Percentiles rank a stretch among this genome's conserved stretches.
Conservation (phyloP, 2,113 vertebrate genomes). For the Tapirus terrestris region DNA sequence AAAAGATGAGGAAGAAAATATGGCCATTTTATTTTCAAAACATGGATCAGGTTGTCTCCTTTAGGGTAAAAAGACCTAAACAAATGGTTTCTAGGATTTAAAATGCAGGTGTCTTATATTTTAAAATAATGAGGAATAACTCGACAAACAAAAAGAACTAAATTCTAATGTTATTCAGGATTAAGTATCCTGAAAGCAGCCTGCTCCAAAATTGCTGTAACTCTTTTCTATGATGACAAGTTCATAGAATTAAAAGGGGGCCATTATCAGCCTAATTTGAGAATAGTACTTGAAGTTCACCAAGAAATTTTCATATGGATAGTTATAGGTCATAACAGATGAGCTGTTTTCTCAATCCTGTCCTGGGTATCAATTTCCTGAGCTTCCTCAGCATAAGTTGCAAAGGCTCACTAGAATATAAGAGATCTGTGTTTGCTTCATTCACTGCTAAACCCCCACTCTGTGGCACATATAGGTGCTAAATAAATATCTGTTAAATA, state of each 20-base stretch:
- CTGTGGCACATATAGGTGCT: background rate
- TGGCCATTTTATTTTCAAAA: slow-evolving; percentile 13
- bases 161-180: background rate
- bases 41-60: background rate
- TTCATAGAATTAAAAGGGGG: background rate
- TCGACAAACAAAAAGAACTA: background rate
- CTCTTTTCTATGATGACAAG: background rate
- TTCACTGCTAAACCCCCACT: background rate
- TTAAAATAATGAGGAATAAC: slow-evolving; percentile 14
- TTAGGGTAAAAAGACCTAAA: background rate
- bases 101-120: background rate
- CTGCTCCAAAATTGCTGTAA: background rate
- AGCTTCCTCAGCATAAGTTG: background rate
- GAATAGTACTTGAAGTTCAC: background rate
- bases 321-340: background rate
- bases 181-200: background rate
- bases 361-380: background rate
- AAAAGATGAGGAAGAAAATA: background rate
- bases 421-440: background rate
- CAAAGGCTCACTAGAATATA: background rate
- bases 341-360: background rate
- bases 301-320: background rate
- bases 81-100: background rate
- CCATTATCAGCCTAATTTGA: background rate
- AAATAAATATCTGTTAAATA: background rate